Evolutionary conservation across 2,113 vertebrate species (phyloP).

Genomic region (Burhinus oedicnemus): DNA sequence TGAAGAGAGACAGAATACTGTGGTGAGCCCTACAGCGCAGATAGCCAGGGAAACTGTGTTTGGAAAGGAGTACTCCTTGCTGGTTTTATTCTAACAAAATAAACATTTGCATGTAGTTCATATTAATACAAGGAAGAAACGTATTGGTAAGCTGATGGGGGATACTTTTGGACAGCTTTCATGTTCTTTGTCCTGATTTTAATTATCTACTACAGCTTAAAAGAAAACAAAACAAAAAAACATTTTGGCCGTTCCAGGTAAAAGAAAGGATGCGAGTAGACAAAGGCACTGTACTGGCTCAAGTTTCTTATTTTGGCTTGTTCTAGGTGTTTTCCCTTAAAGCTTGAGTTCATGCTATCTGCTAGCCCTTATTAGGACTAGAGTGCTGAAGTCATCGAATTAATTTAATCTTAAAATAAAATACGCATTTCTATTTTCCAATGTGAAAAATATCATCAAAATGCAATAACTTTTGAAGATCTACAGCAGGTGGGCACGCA

Average conservation of each 20-base stretch:
- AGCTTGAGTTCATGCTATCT: neutral
- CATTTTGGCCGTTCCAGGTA: neutral
- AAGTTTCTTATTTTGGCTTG: neutral
- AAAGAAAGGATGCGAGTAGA: neutral
- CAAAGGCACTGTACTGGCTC: neutral
- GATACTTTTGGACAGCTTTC: neutral
- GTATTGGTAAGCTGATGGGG: neutral
- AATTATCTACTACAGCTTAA: neutral
- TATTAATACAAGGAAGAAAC: neutral
- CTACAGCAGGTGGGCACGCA: neutral
- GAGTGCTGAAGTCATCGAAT: neutral
- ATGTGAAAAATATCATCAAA: neutral
- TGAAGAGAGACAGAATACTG: neutral
- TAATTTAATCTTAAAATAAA: neutral
- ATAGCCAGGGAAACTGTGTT: neutral
- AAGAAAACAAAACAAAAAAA: neutral
- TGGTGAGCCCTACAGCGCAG: neutral
- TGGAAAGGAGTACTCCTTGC: neutral
- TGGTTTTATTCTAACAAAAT: neutral
- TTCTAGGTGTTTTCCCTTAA: neutral
- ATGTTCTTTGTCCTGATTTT: neutral
- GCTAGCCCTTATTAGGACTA: neutral
- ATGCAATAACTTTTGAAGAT: neutral
- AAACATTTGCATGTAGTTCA: neutral
- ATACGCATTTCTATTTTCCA: neutral